Percentiles rank a stretch among this genome's conserved stretches.
Evolutionary conservation across 2,888 invertebrate species (phyloP).

Genomic region (Elegia similella): DNA sequence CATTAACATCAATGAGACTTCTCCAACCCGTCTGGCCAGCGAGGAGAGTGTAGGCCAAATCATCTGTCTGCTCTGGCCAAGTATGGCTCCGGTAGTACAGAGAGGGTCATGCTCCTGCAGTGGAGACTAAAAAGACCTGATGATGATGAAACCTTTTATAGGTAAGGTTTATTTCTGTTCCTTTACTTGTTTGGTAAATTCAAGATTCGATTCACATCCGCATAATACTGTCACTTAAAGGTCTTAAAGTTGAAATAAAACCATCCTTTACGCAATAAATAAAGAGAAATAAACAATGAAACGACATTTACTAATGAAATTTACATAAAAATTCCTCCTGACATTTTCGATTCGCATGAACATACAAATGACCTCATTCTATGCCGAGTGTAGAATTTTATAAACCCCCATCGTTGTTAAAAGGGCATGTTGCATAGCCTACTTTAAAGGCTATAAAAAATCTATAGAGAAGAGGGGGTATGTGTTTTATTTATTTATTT

Average conservation of each 20-base stretch:
- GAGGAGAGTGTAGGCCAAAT: too few relatives aligned
- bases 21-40: too few relatives aligned
- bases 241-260: conserved; percentile 5
- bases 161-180: too few relatives aligned
- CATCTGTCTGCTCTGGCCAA: too few relatives aligned
- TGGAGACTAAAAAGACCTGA: too few relatives aligned
- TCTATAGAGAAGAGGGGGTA: neutral
- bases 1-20: too few relatives aligned
- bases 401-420: conserved; percentile 13
- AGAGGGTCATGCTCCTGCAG: too few relatives aligned
- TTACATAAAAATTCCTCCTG: conserved; percentile 44
- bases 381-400: conserved; percentile 20
- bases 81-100: too few relatives aligned
- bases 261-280: neutral
- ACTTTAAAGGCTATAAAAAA: neutral
- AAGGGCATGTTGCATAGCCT: conserved; percentile 21
- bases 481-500: neutral
- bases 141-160: too few relatives aligned
- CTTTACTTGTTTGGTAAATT: too few relatives aligned
- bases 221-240: neutral
- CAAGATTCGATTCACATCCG: too few relatives aligned
- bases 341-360: conserved; percentile 35
- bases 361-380: conserved; percentile 23
- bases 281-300: conserved; percentile 34
- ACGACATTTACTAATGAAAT: conserved; percentile 36